Base-by-base conservation (phyloP, 2,797 vertebrate genomes). In the Spinus olivaceus region DNA sequence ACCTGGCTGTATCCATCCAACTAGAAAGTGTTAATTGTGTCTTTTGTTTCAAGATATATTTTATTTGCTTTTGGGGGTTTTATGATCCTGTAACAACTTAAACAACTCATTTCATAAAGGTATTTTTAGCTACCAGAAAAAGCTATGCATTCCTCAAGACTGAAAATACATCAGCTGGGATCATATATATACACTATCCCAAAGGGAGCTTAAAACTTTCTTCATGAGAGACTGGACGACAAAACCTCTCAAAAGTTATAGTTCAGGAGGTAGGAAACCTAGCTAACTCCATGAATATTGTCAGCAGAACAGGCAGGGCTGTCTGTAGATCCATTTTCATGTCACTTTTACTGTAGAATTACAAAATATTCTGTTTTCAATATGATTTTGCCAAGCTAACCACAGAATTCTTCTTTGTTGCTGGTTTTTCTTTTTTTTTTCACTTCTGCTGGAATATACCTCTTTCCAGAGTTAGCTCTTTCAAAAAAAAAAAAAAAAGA, bases 121-220 rank as follows among this genome's bases (percentile, higher is more conserved):
- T 83, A 92, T 86, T 94, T 92, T 94, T 88, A 96, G 76, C 82
- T 94, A 77, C 76, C 22, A 83, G 82, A 81, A 74, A 93, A 86
- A 20, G 67, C 14, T 60, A 21, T 67, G 57, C 76, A 81, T 92
- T 92, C 39, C 84, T 95, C 37, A 44, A 50, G 81, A 77, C 46
- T 81, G 69, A 94, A 96, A 95, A 87, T 59, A 83, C 50, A 63
- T 95, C 89, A 91, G 12, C 50, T 93, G 81, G 74, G 81, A 57
- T 94, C 69, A 46, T 73, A 76, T 86, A 65, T 79, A 92, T 32
- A 57, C 46, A 39, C 19, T 28, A 74, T 92, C 93, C 79, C 91
- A 82, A 92, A 90, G 93, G 92, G 72, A 88, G 92, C 86, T 85
- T 90, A 96, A 96, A 94, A 83, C 88, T 94, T 93, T 92, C 84